phyloP scores from a whole-genome alignment of 2,797 vertebrate species.

The Fringilla coelebs region DNA sequence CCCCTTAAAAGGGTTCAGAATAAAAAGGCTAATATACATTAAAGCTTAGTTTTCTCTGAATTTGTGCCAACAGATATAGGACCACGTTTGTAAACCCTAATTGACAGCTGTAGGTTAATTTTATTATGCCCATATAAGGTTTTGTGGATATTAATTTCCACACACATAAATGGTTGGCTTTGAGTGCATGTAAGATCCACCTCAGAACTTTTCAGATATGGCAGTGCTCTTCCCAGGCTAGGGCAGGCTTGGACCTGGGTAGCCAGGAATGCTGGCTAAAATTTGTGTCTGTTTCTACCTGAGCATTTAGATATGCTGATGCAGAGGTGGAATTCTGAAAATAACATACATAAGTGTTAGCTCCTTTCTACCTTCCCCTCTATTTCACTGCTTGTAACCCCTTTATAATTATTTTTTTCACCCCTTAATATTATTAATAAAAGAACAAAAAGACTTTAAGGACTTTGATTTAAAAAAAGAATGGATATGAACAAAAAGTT shows the following conservation, averaged over 20 bases:
- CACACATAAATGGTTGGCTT: background rate
- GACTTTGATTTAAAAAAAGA: background rate
- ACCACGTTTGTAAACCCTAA: background rate
- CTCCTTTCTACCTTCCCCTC: background rate
- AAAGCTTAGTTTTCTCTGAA: background rate
- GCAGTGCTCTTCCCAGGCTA: background rate
- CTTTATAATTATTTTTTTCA: background rate
- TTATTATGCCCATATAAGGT: background rate
- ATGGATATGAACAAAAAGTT: background rate
- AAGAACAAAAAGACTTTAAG: background rate
- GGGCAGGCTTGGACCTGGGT: background rate
- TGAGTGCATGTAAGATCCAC: background rate
- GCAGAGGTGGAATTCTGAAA: background rate
- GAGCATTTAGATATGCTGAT: background rate
- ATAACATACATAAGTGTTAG: background rate
- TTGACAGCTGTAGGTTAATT: background rate
- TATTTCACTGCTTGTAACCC: background rate
- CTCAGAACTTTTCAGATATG: background rate
- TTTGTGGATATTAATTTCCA: background rate
- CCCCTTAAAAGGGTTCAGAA: background rate
- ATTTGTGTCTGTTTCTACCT: accelerated
- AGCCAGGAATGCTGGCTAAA: background rate
- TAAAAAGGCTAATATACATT: background rate
- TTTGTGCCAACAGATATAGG: background rate
- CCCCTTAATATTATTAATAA: background rate